Evolutionary conservation across 2,113 vertebrate genomes (phyloP).

Genomic region (Aspiorhynchus laticeps): DNA sequence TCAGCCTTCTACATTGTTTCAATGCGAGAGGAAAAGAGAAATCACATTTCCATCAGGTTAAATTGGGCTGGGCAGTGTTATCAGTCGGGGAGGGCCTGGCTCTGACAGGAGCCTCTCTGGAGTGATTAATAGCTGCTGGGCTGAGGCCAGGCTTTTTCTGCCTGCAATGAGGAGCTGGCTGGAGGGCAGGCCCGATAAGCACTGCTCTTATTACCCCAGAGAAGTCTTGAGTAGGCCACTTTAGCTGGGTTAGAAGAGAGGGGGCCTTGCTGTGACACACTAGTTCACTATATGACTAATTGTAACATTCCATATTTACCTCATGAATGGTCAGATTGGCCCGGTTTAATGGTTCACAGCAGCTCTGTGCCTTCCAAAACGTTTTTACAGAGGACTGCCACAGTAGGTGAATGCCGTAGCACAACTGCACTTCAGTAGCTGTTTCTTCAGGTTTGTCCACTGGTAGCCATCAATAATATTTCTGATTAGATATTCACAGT

Average conservation of each 20-base stretch:
- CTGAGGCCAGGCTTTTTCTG: conserved; percentile 89
- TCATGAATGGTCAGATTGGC: conserved; percentile 8
- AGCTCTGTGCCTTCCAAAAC: background rate
- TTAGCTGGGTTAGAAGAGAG: conserved; percentile 10
- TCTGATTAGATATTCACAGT: conserved; percentile 10
- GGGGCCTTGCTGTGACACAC: background rate
- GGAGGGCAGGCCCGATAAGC: conserved; percentile 93
- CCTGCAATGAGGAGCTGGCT: conserved; percentile 90
- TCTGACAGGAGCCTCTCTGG: conserved; percentile 95
- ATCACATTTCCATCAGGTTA: conserved; percentile 97
- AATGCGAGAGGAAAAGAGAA: conserved; percentile 87
- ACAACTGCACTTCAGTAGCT: background rate
- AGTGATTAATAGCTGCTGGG: conserved; percentile 99
- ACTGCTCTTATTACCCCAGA: conserved; percentile 95
- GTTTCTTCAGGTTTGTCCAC: conserved; percentile 5
- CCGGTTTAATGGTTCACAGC: background rate
- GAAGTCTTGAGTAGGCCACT: conserved; percentile 69
- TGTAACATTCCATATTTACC: conserved; percentile 30
- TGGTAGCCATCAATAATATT: background rate
- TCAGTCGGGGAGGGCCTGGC: conserved; percentile 93
- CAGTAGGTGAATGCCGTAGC: background rate
- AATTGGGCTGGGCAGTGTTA: conserved; percentile 97
- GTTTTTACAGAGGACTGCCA: background rate
- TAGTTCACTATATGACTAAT: conserved; percentile 33
- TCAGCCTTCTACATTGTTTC: conserved; percentile 65